A percentile compares a stretch with the other conserved stretches of the same genome.
Evolutionary conservation across 2,888 invertebrate species (phyloP).

Genomic region (Clistopyga incitator): DNA sequence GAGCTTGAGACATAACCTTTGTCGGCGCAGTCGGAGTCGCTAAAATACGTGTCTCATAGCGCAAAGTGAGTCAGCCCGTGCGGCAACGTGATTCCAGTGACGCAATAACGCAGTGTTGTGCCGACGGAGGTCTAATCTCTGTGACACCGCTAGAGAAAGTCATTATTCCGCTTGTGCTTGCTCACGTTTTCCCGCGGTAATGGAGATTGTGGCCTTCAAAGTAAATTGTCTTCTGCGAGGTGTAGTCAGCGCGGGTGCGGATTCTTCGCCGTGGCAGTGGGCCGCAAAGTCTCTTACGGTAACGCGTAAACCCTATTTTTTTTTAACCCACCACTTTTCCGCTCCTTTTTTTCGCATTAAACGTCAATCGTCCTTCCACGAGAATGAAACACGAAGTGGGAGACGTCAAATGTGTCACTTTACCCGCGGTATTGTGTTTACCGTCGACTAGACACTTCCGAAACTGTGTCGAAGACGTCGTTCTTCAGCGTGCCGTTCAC

Average conservation of each 20-base stretch:
- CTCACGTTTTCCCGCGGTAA: slow-evolving; percentile 80
- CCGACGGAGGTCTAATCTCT: slow-evolving; percentile 68
- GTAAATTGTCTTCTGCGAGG: slow-evolving; percentile 82
- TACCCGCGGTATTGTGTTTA: slow-evolving; percentile 17
- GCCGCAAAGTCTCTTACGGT: slow-evolving; percentile 49
- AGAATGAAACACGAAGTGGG: slow-evolving; percentile 39
- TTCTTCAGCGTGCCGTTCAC: slow-evolving; percentile 31
- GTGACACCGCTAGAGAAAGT: slow-evolving; percentile 81
- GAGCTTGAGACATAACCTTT: slow-evolving; percentile 84
- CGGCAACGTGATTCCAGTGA: slow-evolving; percentile 65
- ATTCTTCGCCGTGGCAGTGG: slow-evolving; percentile 56
- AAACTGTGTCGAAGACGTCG: slow-evolving; percentile 49
- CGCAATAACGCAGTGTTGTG: slow-evolving; percentile 70
- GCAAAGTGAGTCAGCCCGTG: slow-evolving; percentile 69
- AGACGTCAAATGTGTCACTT: slow-evolving; percentile 34
- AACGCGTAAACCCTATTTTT: slow-evolving; percentile 55
- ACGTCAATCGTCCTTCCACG: slow-evolving; percentile 50
- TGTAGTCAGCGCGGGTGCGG: slow-evolving; percentile 32
- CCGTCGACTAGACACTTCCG: slow-evolving; percentile 20
- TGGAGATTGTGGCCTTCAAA: slow-evolving; percentile 84
- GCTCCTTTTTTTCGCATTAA: slow-evolving; percentile 34
- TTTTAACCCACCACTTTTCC: slow-evolving; percentile 27
- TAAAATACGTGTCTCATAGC: slow-evolving; percentile 45
- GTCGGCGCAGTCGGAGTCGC: slow-evolving; percentile 67
- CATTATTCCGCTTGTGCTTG: slow-evolving; percentile 79